Evolutionary conservation across 1,140 invertebrate genomes (phyloP), one percentile per base, ranked within the genome.

Genomic region (Euwallacea similis): DNA sequence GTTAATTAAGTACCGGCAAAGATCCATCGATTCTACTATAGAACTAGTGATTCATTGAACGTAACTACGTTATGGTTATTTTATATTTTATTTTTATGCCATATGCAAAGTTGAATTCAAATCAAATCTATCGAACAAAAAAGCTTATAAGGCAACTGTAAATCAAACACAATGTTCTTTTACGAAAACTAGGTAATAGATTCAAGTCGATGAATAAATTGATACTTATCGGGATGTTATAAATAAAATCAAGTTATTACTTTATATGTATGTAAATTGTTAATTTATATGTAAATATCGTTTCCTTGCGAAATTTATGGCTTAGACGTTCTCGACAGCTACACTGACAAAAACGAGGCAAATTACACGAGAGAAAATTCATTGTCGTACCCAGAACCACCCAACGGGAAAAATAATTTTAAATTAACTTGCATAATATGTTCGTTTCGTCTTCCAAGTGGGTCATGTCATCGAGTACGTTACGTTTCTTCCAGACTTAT

Each of bases 211-310:
- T 50, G 46, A 50, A 50, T 50, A 50, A 50, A 13, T 11, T 50
- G 46, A 50, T 50, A 9, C 54, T 56, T 56, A 56, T 15, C 16
- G 54, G n/a, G 16, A 61, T 42, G 59, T 61, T 61, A 16, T 61
- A 43, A 61, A 61, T 61, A 61, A 61, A n/a, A 61, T 43, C 54
- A n/a, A 43, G 55, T 33, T 58, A 16, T 58, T 58, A 61, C 42
- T 42, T 50, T 61, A 61, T 61, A 61, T 43, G 42, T 61, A 61
- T 61, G 59, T 43, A 61, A 61, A 61, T 61, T 61, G 11, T 61
- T 61, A 61, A 61, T 61, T 61, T 61, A 61, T 61, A 61, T 61
- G 59, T 61, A 42, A 61, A 61, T 61, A 43, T 61, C 6, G 43
- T 61, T 61, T 43, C 59, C 21, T 15, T 61, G 21, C 42, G 16